phyloP scores from a whole-genome alignment of 2,113 vertebrate genomes.

The Pogona vitticeps region DNA sequence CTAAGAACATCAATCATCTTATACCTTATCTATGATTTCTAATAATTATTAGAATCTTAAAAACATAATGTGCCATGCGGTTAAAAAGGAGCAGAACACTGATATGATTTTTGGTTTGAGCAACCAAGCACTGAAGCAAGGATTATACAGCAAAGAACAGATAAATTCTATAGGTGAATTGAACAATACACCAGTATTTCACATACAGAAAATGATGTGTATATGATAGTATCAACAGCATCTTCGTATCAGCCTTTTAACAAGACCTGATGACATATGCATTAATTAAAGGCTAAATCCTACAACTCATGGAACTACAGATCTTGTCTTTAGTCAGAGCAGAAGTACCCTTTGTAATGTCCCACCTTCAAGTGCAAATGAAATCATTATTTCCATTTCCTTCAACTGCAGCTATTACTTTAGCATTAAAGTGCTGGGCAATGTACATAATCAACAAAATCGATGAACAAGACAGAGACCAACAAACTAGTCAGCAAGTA shows the following conservation, averaged over 20 bases:
- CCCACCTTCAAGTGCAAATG: not conserved
- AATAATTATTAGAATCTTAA: not conserved
- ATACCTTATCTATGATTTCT: not conserved
- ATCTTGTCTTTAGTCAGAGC: not conserved
- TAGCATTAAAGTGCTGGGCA: not conserved
- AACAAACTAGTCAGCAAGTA: not conserved
- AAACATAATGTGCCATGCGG: not conserved
- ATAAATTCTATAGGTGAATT: not conserved
- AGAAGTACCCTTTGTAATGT: not conserved
- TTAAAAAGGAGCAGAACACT: not conserved
- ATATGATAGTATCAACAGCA: no score
- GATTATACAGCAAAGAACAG: not conserved
- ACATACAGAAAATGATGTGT: not conserved
- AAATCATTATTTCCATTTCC: not conserved
- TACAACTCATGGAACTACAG: not conserved
- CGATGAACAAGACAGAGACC: not conserved
- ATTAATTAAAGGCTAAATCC: not conserved
- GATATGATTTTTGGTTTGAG: no score
- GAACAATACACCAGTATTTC: not conserved
- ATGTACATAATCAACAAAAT: not conserved
- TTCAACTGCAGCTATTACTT: not conserved
- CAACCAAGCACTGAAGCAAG: not conserved
- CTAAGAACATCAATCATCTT: no score
- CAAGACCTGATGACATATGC: no score
- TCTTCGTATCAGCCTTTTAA: not conserved